Conservation (phyloP, 2,113 vertebrate species). For the Carollia perspicillata region DNA sequence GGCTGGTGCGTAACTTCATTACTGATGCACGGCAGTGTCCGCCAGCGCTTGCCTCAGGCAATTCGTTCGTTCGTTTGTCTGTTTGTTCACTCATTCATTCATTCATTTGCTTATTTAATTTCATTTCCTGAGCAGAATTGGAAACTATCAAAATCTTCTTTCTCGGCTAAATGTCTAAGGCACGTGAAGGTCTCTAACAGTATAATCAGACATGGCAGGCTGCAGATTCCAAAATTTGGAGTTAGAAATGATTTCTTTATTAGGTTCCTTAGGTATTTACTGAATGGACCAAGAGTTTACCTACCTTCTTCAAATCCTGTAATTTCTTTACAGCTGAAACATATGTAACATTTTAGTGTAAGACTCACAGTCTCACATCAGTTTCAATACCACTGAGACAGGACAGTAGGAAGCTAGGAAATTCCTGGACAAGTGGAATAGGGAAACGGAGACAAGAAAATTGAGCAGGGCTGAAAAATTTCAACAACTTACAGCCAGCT, state of each 20-base stretch:
- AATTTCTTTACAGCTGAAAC: not conserved
- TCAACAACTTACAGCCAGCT: too few relatives aligned
- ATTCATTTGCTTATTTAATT: not conserved
- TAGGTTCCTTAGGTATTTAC: not conserved
- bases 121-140: not conserved
- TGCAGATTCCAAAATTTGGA: not conserved
- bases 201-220: not conserved
- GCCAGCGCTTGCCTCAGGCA: not conserved
- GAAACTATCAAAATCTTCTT: not conserved
- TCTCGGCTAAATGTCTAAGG: not conserved
- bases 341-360: not conserved
- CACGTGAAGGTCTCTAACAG: not conserved
- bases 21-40: not conserved
- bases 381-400: not conserved
- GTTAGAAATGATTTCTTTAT: not conserved
- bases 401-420: too few relatives aligned
- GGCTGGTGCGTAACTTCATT: not conserved
- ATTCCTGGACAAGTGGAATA: too few relatives aligned
- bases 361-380: not conserved
- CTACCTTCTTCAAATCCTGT: not conserved
- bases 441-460: too few relatives aligned
- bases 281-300: not conserved
- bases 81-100: not conserved
- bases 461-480: too few relatives aligned
- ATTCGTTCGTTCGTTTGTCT: not conserved